Conservation (phyloP, 2,888 invertebrate species). For the Ferrisia virgata region DNA sequence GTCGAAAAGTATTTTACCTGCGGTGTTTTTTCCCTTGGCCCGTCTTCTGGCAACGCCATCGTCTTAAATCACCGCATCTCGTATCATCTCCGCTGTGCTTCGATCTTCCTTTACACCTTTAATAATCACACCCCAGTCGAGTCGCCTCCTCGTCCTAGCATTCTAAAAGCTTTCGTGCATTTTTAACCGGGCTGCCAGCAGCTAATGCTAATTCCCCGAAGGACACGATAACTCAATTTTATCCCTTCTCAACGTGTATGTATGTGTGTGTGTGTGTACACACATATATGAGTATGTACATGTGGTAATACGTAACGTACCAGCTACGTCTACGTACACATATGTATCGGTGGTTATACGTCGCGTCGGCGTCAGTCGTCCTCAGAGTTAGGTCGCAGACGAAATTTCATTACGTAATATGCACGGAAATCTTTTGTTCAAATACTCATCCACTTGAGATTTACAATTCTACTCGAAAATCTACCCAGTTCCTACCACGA, state of each 20-base stretch:
- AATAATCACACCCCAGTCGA: background rate
- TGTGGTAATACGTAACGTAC: too few relatives aligned
- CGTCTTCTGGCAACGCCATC: background rate
- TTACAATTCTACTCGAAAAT: background rate
- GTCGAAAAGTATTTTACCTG: background rate
- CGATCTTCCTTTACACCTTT: too few relatives aligned
- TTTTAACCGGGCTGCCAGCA: slow-evolving; percentile 1
- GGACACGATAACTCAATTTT: background rate
- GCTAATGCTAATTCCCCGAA: background rate
- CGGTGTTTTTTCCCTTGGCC: background rate
- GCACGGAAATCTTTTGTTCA: background rate
- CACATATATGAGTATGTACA: too few relatives aligned
- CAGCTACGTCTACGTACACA: too few relatives aligned
- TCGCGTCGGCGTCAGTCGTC: too few relatives aligned
- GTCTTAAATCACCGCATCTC: background rate
- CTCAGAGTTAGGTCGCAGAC: slow-evolving; percentile 5
- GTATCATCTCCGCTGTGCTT: too few relatives aligned
- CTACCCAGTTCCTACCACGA: background rate
- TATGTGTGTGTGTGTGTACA: background rate
- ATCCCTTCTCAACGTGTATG: background rate
- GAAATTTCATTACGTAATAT: slow-evolving; percentile 7
- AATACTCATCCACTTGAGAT: slow-evolving; percentile 3
- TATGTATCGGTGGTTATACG: too few relatives aligned
- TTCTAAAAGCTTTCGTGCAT: slow-evolving; percentile 4
- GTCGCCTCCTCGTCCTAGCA: background rate